These are phyloP conservation scores for Ametastegia equiseti DNA, from an alignment of 2,888 invertebrate species.

Conservation along the genomic window DNA sequence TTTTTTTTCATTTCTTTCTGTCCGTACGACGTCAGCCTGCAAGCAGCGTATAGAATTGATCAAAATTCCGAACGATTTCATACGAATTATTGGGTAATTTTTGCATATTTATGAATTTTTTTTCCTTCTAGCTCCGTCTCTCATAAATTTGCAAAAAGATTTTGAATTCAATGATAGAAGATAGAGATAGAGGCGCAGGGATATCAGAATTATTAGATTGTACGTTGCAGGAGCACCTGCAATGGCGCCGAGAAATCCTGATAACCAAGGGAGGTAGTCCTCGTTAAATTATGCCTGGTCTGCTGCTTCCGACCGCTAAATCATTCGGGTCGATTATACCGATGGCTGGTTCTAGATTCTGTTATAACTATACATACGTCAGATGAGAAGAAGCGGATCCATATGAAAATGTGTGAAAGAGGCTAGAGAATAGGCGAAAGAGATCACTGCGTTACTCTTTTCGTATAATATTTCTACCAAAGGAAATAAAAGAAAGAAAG, in stretches of 20 bases:
- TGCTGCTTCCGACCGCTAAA: slow-evolving; percentile 40
- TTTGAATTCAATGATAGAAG: not conserved
- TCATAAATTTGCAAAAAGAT: not conserved
- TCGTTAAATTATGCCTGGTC: slow-evolving; percentile 47
- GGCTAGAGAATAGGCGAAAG: too few species aligned
- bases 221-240: not conserved
- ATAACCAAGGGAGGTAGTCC: not conserved
- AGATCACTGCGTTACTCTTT: too few species aligned
- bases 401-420: not conserved
- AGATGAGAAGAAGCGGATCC: not conserved
- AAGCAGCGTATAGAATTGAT: not conserved
- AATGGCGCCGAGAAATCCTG: not conserved
- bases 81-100: not conserved
- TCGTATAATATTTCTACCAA: too few species aligned
- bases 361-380: not conserved
- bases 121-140: too few species aligned
- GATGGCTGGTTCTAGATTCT: slow-evolving; percentile 13
- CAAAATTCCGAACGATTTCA: not conserved
- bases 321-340: slow-evolving; percentile 44
- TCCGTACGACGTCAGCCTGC: not conserved
- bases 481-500: too few species aligned
- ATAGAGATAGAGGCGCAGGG: not conserved
- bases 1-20: not conserved
- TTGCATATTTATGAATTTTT: too few species aligned
- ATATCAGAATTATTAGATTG: not conserved